Evolutionary conservation across 2,888 invertebrate species (phyloP), one percentile per base, ranked within the genome.

Genomic region (Entomobrya proxima): DNA sequence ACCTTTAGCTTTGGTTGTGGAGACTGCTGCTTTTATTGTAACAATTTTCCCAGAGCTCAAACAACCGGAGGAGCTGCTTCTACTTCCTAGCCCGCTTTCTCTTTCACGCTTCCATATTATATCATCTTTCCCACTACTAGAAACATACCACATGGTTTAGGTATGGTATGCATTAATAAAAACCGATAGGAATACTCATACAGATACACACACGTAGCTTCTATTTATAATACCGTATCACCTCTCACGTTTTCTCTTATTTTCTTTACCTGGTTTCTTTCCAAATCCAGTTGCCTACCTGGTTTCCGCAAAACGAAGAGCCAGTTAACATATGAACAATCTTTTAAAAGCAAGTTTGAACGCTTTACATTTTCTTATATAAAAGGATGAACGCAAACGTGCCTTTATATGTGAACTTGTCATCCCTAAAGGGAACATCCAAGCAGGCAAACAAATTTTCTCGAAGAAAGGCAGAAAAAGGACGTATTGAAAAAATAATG

Each of bases 361-460:
- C n/a, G n/a, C n/a, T n/a, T n/a, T n/a, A n/a, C n/a, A n/a, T n/a
- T n/a, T n/a, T n/a, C 55, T 18, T 55, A 55, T 52, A 52, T 61
- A 61, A 32, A 32, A 37, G 11, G 30, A 35, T 40, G 13, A 37
- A 18, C 18, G 40, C 18, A 55, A 24, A 35, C 37, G 35, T 55
- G 30, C 75, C 50, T n/a, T 67, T 37, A 37, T 67, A 40, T 67
- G 37, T 32, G 24, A 37, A 24, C 81, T 58, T 81, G 72, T 83
- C 83, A 83, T 83, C 75, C 47, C 82, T 40, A 37, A 76, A 82
- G 82, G 76, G 75, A 76, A 44, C 77, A n/a, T n/a, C n/a, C n/a
- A 83, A 67, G 64, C 83, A 76, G 76, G 67, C 83, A 67, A 67
- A 83, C 83, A 83, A 77, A 77, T 83, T 83, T 83, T 44, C 44